These are phyloP conservation scores for Hydrocynus forskahlii DNA, from an alignment of 2,797 vertebrate species.

Conservation along the genomic window DNA sequence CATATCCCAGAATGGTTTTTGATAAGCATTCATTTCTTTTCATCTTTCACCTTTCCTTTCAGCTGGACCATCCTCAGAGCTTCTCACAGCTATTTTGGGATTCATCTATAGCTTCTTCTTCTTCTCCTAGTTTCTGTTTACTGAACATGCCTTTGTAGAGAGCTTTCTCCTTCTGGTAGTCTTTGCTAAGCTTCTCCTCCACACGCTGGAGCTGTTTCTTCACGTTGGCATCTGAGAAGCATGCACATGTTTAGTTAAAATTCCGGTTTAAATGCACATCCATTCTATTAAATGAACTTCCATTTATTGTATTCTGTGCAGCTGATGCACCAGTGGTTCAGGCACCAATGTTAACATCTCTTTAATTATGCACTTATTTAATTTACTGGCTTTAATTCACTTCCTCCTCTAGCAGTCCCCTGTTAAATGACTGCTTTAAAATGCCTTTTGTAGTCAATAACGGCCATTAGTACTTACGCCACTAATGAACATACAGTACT, in stretches of 20 bases:
- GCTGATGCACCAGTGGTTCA: not conserved
- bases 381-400: no score
- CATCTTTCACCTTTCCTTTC: not conserved
- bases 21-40: conserved; percentile 28
- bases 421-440: no score
- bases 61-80: not conserved
- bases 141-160: conserved; percentile 89
- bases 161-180: conserved; percentile 83
- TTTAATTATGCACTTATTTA: not conserved
- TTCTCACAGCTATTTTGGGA: conserved; percentile 44
- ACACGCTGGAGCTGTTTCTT: conserved; percentile 83
- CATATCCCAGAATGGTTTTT: conserved; percentile 24
- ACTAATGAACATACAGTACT: no score
- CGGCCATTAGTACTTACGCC: no score
- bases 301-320: not conserved
- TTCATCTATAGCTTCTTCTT: conserved; percentile 51
- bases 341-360: not conserved
- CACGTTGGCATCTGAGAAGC: conserved; percentile 80
- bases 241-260: not conserved
- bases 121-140: conserved; percentile 61
- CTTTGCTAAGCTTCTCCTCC: conserved; percentile 80
- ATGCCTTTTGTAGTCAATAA: no score
- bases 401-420: no score
- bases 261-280: not conserved
- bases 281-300: not conserved